Conservation (phyloP, 2,888 invertebrate species). For the Panzeria rudis region DNA sequence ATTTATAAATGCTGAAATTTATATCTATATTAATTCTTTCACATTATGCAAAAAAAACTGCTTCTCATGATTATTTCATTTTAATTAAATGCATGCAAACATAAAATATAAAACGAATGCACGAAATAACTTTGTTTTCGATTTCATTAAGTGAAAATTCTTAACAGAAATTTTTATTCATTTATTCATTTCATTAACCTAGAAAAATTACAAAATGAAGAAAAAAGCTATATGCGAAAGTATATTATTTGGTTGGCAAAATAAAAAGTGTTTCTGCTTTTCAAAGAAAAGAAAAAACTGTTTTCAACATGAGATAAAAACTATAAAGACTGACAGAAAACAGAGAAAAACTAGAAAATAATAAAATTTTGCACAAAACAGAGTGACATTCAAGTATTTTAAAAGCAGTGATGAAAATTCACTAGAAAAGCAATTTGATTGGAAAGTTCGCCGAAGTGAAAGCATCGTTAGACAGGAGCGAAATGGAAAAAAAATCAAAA, state of each 20-base stretch:
- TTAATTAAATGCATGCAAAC: slow-evolving; percentile 27
- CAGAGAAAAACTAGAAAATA: slow-evolving; percentile 40
- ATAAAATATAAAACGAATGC: neutral
- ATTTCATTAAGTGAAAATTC: slow-evolving; percentile 36
- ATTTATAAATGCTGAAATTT: too few relatives aligned
- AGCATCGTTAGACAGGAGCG: slow-evolving; percentile 68
- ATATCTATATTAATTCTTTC: neutral
- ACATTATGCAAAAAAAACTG: neutral
- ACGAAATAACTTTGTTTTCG: slow-evolving; percentile 15
- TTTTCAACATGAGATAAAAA: slow-evolving; percentile 35
- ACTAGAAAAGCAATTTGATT: slow-evolving; percentile 79
- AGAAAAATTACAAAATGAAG: slow-evolving; percentile 30
- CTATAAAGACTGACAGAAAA: slow-evolving; percentile 5
- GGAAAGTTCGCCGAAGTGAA: slow-evolving; percentile 79
- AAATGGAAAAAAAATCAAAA: slow-evolving; percentile 32
- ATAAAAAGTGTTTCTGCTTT: slow-evolving; percentile 2
- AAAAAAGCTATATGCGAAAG: slow-evolving; percentile 15
- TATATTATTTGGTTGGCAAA: slow-evolving; percentile 12
- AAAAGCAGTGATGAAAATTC: slow-evolving; percentile 62
- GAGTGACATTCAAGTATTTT: slow-evolving; percentile 54
- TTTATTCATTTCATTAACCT: slow-evolving; percentile 61
- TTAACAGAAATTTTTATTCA: slow-evolving; percentile 23
- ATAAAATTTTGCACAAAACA: slow-evolving; percentile 47
- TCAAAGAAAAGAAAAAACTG: neutral
- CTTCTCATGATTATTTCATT: slow-evolving; percentile 19